Base-by-base conservation (phyloP, 2,888 invertebrate genomes). In the Erpobdella octoculata region DNA sequence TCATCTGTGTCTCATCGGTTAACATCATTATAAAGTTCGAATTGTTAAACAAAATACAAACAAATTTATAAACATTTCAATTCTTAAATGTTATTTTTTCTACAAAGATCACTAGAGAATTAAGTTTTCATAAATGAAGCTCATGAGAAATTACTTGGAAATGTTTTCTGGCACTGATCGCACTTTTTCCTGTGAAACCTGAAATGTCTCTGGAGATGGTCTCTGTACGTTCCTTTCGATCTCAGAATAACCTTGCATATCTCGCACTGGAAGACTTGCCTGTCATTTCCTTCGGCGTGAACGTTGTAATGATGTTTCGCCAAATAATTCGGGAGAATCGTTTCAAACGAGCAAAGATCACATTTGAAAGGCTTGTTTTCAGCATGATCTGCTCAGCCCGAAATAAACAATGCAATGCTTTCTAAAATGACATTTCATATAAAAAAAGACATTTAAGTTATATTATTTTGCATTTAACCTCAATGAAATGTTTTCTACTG, bases 211-310 rank as follows among this genome's bases (percentile, higher is more conserved):
- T 41, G 28, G 25, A 70, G 61, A 38, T 70, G 70, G 25, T 70
- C 70, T 6, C 25, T 21, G 37, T 70, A 70, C n/a, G 70, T 70
- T 21, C 70, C 70, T 37, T 70, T 70, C 6, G 70, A 64, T 35
- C 61, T 61, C 0, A 70, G 41, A 9, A 35, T 33, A 36, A 35
- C 36, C n/a, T 41, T 62, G 18, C 70, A 41, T 15, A 41, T 12
- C n/a, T 41, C 46, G n/a, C 46, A 41, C n/a, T 41, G 12, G 46
- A 15, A 41, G 46, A 41, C n/a, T n/a, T n/a, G n/a, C n/a, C n/a
- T 41, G 46, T 12, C n/a, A n/a, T 15, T 21, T 25, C 38, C 62
- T 28, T 31, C 28, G 25, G 33, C 35, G 38, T 70, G 70, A n/a
- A 53, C 70, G 25, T 70, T 70, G 61, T 36, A 35, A 8, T 38